phyloP scores from a whole-genome alignment of 2,113 vertebrate species.

The Lagopus leucura region DNA sequence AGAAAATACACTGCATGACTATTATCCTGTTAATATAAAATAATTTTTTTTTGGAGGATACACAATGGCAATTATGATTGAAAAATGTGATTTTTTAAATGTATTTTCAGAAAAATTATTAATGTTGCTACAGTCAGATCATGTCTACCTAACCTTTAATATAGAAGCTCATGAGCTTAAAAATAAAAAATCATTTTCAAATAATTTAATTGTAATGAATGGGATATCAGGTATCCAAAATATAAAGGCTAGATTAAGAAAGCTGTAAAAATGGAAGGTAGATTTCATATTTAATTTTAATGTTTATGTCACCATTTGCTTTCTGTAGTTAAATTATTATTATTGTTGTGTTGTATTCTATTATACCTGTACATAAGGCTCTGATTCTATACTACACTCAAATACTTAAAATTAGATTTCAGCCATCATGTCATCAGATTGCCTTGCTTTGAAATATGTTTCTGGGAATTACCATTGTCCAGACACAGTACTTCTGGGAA shows the following conservation, averaged over 20 bases:
- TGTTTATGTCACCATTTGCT: neutral
- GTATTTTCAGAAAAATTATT: neutral
- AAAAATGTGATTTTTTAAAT: neutral
- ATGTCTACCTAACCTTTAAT: neutral
- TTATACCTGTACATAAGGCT: neutral
- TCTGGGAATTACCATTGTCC: slow-evolving; percentile 68
- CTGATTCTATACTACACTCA: slow-evolving; percentile 32
- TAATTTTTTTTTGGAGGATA: neutral
- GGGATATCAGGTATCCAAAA: neutral
- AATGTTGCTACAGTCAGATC: neutral
- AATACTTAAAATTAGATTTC: slow-evolving; percentile 73
- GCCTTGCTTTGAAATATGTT: slow-evolving; percentile 69
- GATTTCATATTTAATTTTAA: neutral
- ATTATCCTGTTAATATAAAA: neutral
- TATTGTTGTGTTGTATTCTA: neutral
- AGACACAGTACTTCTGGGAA: slow-evolving; percentile 70
- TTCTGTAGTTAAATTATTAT: neutral
- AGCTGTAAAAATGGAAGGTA: neutral
- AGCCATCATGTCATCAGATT: slow-evolving; percentile 73
- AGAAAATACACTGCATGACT: neutral
- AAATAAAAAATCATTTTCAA: neutral
- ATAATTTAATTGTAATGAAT: neutral
- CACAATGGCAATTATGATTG: neutral
- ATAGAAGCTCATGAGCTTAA: neutral
- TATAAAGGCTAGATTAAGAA: neutral